Evolutionary conservation across 2,113 vertebrate genomes (phyloP), one percentile per base, ranked within the genome.

Genomic region (Pollachius pollachius): DNA sequence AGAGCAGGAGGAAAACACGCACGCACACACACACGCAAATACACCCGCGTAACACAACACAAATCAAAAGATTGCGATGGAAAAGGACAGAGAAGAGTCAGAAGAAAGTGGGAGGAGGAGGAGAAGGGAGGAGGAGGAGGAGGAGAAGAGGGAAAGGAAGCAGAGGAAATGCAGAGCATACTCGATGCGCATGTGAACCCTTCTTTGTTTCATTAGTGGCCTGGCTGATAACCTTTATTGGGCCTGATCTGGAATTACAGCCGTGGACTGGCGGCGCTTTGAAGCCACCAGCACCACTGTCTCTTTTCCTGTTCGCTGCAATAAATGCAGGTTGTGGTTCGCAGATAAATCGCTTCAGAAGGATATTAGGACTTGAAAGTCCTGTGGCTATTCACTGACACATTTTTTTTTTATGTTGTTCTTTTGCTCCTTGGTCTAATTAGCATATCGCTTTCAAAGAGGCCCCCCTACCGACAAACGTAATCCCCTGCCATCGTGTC

Each of bases 371-470:
- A 94, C 94, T 95, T 96, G 91, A 95, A 96, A 95, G 94, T 95
- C 95, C 92, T 93, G 92, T 94, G 94, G 96, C 95, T 95, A 94
- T 96, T 96, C 95, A 94, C 93, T 94, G 94, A 92, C 93, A 94
- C 94, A 94, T 93, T 95, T 98, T 9, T 48, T 48, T 3, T 48
- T 96, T 97, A 96, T 96, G 95, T 95, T 94, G 87, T 96, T 95
- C 93, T 93, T 89, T 89, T 94, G 93, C 94, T 96, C 93, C 93
- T 92, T 93, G 87, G 94, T 87, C 83, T 94, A 95, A 98, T 98
- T 97, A 96, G 94, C 96, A 98, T 97, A 95, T 95, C 92, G 91
- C 89, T 94, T 96, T 96, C 94, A 96, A 95, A 95, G 94, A 65
- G 93, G 63, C 88, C 86, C 71, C 89, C 91, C 90, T 91, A 92